Base-by-base conservation (phyloP, 1,140 invertebrate species). In the Hylaeus volcanicus region DNA sequence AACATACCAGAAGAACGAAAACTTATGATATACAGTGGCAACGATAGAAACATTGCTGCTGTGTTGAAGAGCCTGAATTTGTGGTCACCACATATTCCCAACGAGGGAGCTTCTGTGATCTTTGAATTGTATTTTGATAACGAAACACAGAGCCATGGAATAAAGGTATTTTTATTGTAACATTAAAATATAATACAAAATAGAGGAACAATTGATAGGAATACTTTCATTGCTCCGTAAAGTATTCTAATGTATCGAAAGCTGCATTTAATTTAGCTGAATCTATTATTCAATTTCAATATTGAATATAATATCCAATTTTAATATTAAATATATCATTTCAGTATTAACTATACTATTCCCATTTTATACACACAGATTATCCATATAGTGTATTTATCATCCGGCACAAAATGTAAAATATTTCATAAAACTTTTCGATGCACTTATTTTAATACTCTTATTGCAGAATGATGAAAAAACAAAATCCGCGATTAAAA, bases 91-190 rank as follows among this genome's bases (percentile, higher is more conserved):
- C 81, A 88, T 48, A 72, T 89, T 6, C 88, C 89, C 0, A 75
- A 74, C 0, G 84, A 85, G 11, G 88, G 86, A 6, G 68, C 90
- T 5, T 86, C 91, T 1, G 5, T 93, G 0, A 89, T 93, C 26
- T 92, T 93, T 39, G 92, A 93, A 82, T 26, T 92, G 0, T 87
- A 88, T 43, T 77, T 63, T 0, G 83, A 92, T 66, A 88, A 90
- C 37, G 79, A 85, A 9, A 88, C 84, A 0, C 74, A 84, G 5
- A 26, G 26, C 1, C 79, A 90, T 39, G 88, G 89, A 61, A 77
- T 93, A 0, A 89, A 91, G 88, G 91, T 92, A 74, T 5, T n/a
- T 79, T 39, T 70, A 12, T 14, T 14, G 26, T 26, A 26, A 26
- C 26, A 26, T 26, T 26, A 26, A 26, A 26, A 26, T 26, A 26